These are phyloP conservation scores for Pipistrellus nathusii DNA, from an alignment of 2,797 vertebrate species.

Conservation along the genomic window DNA sequence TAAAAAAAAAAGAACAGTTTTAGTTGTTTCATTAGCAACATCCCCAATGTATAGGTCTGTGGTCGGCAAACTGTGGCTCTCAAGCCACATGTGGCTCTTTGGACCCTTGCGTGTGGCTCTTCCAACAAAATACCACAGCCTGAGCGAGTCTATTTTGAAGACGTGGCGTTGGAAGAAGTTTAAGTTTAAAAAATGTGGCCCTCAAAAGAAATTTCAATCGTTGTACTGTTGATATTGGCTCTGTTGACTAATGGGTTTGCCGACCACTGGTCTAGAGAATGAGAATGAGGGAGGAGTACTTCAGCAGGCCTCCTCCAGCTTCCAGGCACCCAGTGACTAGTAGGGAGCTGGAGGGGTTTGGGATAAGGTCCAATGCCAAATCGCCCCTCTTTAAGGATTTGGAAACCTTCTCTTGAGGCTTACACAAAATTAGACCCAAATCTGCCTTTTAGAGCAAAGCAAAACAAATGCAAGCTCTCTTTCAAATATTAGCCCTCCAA, in stretches of 20 bases:
- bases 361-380: background rate
- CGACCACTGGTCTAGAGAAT: too few species aligned
- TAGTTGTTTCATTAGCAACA: background rate
- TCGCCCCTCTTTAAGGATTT: background rate
- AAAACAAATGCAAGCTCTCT: conserved; percentile 24
- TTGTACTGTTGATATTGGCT: too few species aligned
- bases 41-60: background rate
- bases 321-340: background rate
- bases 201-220: too few species aligned
- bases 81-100: too few species aligned
- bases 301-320: background rate
- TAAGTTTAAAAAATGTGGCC: too few species aligned
- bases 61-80: too few species aligned
- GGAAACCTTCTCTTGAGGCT: background rate
- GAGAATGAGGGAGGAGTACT: background rate
- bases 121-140: too few species aligned
- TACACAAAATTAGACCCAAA: conserved; percentile 17
- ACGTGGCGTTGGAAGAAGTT: too few species aligned
- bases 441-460: conserved; percentile 16
- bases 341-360: background rate
- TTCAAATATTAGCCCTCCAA: conserved; percentile 31
- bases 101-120: too few species aligned
- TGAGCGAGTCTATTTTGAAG: too few species aligned
- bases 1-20: background rate
- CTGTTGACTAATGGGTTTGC: too few species aligned